These are phyloP conservation scores for Baronia brevicornis DNA, from an alignment of 2,888 invertebrate species.

Conservation along the genomic window DNA sequence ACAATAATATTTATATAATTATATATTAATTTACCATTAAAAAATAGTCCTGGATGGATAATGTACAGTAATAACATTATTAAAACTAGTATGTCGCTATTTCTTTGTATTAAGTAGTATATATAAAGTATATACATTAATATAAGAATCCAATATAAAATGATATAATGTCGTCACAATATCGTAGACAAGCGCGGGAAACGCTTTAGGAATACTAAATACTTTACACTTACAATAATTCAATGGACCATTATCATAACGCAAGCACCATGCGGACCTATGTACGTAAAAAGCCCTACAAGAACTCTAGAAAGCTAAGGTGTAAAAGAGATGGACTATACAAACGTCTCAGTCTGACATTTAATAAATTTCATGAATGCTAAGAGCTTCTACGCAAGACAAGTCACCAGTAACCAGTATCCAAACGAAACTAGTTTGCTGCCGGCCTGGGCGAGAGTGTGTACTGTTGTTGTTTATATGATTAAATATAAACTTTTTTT, in stretches of 20 bases:
- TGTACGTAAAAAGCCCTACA: slow-evolving; percentile 6
- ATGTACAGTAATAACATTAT: too few species aligned
- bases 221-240: slow-evolving; percentile 3
- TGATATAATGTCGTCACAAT: slow-evolving; percentile 2
- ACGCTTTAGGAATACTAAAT: slow-evolving; percentile 12
- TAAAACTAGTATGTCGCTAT: too few species aligned
- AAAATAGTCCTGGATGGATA: too few species aligned
- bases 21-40: too few species aligned
- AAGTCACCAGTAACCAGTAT: slow-evolving; percentile 7
- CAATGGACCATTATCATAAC: slow-evolving; percentile 10
- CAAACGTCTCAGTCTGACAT: slow-evolving; percentile 8
- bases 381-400: slow-evolving; percentile 7
- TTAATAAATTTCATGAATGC: slow-evolving; percentile 16
- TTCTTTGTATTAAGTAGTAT: too few species aligned
- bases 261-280: too few species aligned
- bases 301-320: slow-evolving; percentile 11
- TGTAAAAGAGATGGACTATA: slow-evolving; percentile 1
- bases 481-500: neutral
- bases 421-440: slow-evolving; percentile 14
- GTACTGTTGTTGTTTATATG: slow-evolving; percentile 1
- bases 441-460: slow-evolving; percentile 3
- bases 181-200: slow-evolving; percentile 8
- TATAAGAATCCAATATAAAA: too few species aligned
- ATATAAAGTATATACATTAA: too few species aligned
- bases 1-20: too few species aligned